These are phyloP conservation scores for Isurus oxyrinchus DNA, from an alignment of 2,113 vertebrate species.

Conservation along the genomic window DNA sequence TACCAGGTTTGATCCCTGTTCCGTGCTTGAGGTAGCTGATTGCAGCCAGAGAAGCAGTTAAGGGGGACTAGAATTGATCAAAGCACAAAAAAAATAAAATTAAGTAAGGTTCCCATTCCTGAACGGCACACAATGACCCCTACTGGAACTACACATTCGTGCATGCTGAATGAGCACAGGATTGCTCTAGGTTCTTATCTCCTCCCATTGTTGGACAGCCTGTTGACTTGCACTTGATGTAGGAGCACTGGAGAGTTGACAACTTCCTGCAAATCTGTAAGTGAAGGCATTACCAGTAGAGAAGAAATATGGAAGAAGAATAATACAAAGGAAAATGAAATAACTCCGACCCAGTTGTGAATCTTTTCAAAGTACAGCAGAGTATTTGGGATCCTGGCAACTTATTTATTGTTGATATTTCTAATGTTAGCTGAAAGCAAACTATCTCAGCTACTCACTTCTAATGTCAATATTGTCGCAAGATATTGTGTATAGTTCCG, in stretches of 20 bases:
- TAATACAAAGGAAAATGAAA: background rate
- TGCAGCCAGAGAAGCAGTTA: background rate
- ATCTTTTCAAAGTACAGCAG: background rate
- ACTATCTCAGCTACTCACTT: background rate
- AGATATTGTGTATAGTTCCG: no score
- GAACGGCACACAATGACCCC: constrained; percentile 1
- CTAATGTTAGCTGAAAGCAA: background rate
- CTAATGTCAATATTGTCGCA: background rate
- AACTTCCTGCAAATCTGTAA: background rate
- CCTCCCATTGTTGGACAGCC: background rate
- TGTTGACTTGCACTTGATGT: background rate
- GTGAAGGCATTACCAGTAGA: background rate
- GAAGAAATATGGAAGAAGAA: background rate
- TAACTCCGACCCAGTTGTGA: background rate
- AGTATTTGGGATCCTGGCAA: background rate
- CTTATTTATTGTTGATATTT: background rate
- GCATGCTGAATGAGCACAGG: background rate
- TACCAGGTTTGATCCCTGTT: background rate
- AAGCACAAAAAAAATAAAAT: background rate
- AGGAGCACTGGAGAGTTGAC: background rate
- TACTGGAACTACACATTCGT: background rate
- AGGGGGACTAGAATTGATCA: background rate
- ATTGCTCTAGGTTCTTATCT: background rate
- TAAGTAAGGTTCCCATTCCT: background rate
- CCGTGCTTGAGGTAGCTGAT: background rate